Base-by-base conservation (phyloP, 2,797 vertebrate genomes). In the Hydrophis major region DNA sequence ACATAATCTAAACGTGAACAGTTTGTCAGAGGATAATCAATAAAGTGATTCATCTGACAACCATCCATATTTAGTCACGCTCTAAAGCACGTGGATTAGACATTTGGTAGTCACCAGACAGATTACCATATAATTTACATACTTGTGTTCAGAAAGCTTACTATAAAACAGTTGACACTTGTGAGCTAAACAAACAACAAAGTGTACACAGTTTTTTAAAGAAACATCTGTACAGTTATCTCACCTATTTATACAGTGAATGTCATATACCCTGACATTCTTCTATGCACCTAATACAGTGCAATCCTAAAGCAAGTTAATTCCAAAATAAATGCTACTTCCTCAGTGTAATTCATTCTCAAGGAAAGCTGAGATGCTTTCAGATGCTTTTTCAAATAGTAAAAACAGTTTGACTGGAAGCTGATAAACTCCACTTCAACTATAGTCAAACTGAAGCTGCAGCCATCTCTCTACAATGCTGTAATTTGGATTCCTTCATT, bases 81-180 rank as follows among this genome's bases (percentile, higher is more conserved):
- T 90, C 55, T 83, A 59, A 87, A 63, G 53, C 25, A 11, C 55
- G 28, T 74, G 1, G 89, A 60, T 14, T 25, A 47, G 37, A 59
- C 16, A 90, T 66, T 78, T 86, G 83, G 7, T 90, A 57, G 59
- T 93, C 89, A 93, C 83, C 60, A 90, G 69, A 92, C n/a, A 90
- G 5, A 87, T 90, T 87, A 93, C 50, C 53, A 20, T 87, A 59
- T 25, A 32, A 87, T 74, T 59, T 87, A 47, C 83, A 88, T 78
- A 59, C 53, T 86, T 50, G 56, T 7, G n/a, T 93, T 63, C 53
- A 74, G 87, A 90, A 87, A 27, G 28, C 63, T 87, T 87, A 18
- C 27, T 69, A 57, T 60, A 86, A 47, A 86, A 69, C 18, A 18
- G 32, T n/a, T 66, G 25, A 66, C 10, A 56, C 47, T 89, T 22